Percentiles rank a stretch among this genome's conserved stretches.
Evolutionary conservation across 2,113 vertebrate genomes (phyloP).

Genomic region (Upupa epops): DNA sequence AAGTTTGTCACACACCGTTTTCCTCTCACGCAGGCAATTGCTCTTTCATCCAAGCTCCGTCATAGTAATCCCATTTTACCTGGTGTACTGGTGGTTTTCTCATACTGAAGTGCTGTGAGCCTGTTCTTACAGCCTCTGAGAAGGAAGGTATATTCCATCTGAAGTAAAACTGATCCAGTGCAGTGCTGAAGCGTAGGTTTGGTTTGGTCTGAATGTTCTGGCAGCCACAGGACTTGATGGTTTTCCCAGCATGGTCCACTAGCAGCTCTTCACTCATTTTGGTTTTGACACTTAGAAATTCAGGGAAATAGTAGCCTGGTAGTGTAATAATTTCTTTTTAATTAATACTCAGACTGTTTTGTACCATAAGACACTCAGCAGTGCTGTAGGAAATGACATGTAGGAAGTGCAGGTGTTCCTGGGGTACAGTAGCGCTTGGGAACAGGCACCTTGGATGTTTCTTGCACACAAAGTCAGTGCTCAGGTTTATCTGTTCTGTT

Average conservation of each 20-base stretch:
- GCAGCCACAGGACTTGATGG: accelerated
- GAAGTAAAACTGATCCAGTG: no score
- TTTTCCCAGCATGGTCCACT: background rate
- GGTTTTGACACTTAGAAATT: background rate
- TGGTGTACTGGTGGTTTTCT: background rate
- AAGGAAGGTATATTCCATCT: no score
- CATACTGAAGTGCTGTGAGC: background rate
- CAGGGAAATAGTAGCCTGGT: background rate
- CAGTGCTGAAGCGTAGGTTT: background rate
- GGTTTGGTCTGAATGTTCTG: background rate
- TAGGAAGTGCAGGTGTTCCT: background rate
- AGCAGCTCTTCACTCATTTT: background rate
- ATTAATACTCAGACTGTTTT: background rate
- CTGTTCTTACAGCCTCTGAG: background rate
- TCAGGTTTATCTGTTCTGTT: background rate
- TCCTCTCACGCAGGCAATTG: background rate
- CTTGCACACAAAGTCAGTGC: background rate
- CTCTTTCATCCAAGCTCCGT: background rate
- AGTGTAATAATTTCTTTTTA: background rate
- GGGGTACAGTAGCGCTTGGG: background rate
- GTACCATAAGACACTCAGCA: background rate
- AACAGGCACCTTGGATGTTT: background rate
- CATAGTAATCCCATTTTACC: background rate
- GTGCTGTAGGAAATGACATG: background rate
- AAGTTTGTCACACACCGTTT: background rate